Conservation (phyloP, 2,797 vertebrate species). For the Loris lydekkerianus region DNA sequence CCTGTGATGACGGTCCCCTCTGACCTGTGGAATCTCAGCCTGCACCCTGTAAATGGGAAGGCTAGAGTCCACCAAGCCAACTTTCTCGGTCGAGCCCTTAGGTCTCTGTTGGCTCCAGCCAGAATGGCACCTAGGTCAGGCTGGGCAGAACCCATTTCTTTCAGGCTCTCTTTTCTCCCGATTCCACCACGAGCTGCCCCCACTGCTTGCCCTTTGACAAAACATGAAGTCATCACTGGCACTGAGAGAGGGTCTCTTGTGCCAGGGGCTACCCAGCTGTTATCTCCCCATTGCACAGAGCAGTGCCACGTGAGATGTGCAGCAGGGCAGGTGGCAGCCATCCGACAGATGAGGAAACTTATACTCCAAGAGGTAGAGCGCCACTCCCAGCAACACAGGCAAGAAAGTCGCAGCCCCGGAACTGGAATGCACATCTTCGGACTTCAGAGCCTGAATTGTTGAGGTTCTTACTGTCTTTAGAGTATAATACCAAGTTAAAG, state of each 20-base stretch:
- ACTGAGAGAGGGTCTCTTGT: rapidly evolving
- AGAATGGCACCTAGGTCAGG: too few relatives aligned
- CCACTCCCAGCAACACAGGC: too few relatives aligned
- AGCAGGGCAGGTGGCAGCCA: rapidly evolving
- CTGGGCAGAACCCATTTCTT: neutral
- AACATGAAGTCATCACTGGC: neutral
- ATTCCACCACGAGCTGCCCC: neutral
- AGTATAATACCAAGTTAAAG: too few relatives aligned
- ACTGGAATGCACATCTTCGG: rapidly evolving
- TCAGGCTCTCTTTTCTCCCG: neutral
- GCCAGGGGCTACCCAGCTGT: rapidly evolving
- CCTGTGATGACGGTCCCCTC: too few relatives aligned
- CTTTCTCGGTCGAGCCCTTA: too few relatives aligned
- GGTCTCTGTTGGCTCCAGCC: neutral
- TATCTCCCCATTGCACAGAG: neutral
- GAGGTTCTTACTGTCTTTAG: neutral
- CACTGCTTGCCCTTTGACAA: neutral
- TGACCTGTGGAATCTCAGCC: rapidly evolving
- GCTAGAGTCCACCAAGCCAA: rapidly evolving
- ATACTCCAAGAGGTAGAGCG: rapidly evolving
- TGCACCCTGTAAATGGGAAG: rapidly evolving
- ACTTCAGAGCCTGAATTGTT: rapidly evolving
- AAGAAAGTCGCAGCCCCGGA: neutral
- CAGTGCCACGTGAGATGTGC: rapidly evolving
- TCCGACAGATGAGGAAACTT: neutral